Conservation (phyloP, 2,888 invertebrate genomes). For the Drosophila pseudotalamancana region DNA sequence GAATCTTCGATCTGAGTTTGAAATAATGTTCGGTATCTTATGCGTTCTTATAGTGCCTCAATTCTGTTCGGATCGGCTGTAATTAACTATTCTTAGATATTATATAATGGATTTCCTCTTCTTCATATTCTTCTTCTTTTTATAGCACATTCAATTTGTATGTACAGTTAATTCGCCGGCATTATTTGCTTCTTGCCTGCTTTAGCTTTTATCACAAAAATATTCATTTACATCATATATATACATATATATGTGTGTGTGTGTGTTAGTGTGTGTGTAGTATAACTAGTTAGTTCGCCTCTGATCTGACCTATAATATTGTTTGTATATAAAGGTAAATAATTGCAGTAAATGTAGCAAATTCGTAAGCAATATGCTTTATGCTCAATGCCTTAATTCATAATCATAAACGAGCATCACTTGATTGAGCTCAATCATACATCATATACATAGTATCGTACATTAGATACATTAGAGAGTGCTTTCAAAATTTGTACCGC, state of each 20-base stretch:
- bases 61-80: not conserved
- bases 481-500: conserved; percentile 38
- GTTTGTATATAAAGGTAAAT: conserved; percentile 64
- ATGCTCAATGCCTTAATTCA: conserved; percentile 49
- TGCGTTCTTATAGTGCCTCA: not conserved
- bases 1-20: no score
- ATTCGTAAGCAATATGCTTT: conserved; percentile 78
- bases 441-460: no score
- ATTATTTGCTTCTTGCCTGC: conserved; percentile 35
- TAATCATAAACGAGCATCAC: conserved; percentile 19
- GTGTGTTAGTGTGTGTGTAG: no score
- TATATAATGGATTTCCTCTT: not conserved
- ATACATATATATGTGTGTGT: conserved; percentile 13
- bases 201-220: conserved; percentile 73
- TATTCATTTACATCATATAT: conserved; percentile 58
- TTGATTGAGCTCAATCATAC: conserved; percentile 15
- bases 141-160: conserved; percentile 35
- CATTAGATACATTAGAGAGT: conserved; percentile 26
- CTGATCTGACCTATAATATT: conserved; percentile 34
- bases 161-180: conserved; percentile 73
- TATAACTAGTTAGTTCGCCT: conserved; percentile 46
- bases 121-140: not conserved
- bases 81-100: not conserved
- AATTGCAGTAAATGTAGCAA: conserved; percentile 79
- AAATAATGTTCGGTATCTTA: no score